phyloP scores from a whole-genome alignment of 2,888 invertebrate genomes.

The Lamproptera curius region DNA sequence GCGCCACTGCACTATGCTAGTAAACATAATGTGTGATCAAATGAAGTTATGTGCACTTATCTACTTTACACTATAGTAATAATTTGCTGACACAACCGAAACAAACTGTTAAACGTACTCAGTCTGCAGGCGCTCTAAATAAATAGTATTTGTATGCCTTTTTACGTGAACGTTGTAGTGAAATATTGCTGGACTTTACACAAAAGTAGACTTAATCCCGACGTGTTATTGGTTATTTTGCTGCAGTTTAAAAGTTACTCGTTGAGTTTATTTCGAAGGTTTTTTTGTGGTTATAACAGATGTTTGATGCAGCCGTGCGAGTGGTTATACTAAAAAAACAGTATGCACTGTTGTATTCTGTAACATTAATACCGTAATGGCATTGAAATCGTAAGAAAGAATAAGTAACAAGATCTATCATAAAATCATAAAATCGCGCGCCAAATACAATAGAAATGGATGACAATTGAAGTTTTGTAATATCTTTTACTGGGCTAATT shows the following conservation, averaged over 20 bases:
- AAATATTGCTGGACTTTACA: neutral
- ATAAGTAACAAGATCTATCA: neutral
- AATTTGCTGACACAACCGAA: neutral
- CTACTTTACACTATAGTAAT: neutral
- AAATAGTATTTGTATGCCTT: constrained; percentile 7
- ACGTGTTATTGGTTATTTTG: neutral
- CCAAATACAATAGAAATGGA: constrained; percentile 1
- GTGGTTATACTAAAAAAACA: constrained; percentile 2
- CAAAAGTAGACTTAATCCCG: neutral
- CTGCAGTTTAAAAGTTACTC: neutral
- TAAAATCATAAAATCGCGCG: constrained; percentile 4
- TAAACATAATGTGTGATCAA: neutral
- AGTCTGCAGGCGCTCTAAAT: constrained; percentile 5
- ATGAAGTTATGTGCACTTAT: neutral
- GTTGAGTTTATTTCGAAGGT: neutral
- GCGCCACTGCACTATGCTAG: neutral
- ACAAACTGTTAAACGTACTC: neutral
- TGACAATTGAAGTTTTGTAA: constrained; percentile 3
- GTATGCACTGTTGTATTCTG: neutral
- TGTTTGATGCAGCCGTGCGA: constrained; percentile 7
- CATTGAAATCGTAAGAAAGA: no score
- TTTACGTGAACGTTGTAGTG: neutral
- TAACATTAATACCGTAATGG: no score
- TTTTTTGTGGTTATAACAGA: constrained; percentile 5
- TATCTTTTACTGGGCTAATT: constrained; percentile 6